phyloP scores from a whole-genome alignment of 2,113 vertebrate genomes.

The Seriola quinqueradiata region DNA sequence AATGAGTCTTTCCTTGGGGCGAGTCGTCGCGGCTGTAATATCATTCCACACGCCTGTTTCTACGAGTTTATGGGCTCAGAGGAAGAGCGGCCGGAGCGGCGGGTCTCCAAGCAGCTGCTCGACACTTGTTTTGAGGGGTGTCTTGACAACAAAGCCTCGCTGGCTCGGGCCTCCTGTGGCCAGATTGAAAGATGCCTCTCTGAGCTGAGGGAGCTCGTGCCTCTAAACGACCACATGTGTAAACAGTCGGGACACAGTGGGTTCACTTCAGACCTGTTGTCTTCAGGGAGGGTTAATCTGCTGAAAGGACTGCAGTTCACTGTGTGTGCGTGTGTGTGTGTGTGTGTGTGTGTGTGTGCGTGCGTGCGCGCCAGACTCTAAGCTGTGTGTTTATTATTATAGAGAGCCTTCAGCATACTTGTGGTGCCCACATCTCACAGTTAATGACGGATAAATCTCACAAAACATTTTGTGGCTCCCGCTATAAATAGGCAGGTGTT shows the following conservation, averaged over 20 bases:
- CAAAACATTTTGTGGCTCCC: slow-evolving; percentile 1
- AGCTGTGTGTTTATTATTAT: slow-evolving; percentile 18
- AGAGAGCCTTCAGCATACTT: slow-evolving; percentile 9
- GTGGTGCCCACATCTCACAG: slow-evolving; percentile 9
- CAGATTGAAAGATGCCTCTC: slow-evolving; percentile 49
- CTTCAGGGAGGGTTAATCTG: slow-evolving; percentile 30
- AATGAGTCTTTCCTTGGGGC: not conserved
- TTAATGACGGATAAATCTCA: slow-evolving; percentile 26
- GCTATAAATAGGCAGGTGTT: slow-evolving; percentile 43
- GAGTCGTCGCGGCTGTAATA: not conserved
- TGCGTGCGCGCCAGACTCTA: not conserved
- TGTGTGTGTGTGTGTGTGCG: slow-evolving; percentile 1
- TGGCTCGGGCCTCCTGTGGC: slow-evolving; percentile 34
- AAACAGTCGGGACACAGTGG: slow-evolving; percentile 19
- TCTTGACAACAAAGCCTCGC: slow-evolving; percentile 66
- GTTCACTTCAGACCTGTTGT: slow-evolving; percentile 11
- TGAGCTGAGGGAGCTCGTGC: slow-evolving; percentile 24
- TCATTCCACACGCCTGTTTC: not conserved
- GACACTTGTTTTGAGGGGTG: slow-evolving; percentile 66
- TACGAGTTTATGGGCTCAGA: not conserved
- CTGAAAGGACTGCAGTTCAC: slow-evolving; percentile 14
- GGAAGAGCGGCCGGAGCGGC: not conserved
- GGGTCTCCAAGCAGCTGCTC: slow-evolving; percentile 61
- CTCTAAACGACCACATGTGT: slow-evolving; percentile 13
- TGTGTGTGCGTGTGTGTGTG: slow-evolving; percentile 7